phyloP scores from a whole-genome alignment of 2,113 vertebrate species.

The Peromyscus californicus region DNA sequence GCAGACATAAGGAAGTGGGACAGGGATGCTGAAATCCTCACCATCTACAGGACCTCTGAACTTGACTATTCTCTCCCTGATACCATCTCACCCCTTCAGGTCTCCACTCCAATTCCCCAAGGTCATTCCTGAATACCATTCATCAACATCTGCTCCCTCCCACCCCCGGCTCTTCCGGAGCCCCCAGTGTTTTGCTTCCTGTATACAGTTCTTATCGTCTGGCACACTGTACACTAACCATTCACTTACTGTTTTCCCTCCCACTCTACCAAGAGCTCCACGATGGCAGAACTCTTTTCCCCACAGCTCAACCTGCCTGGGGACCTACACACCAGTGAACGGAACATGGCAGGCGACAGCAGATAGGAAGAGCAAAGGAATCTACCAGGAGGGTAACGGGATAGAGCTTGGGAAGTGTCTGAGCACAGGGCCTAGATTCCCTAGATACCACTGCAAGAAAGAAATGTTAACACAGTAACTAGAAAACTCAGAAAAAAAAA shows the following conservation, averaged over 20 bases:
- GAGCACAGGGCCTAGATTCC: not conserved
- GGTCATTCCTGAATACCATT: not conserved
- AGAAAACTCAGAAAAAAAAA: constrained; percentile 40
- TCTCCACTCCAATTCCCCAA: not conserved
- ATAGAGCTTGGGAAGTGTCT: not conserved
- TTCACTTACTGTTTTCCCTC: not conserved
- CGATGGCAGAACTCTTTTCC: not conserved
- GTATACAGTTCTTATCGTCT: not conserved
- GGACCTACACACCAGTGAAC: not conserved
- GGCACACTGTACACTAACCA: not conserved
- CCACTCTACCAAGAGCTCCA: not conserved
- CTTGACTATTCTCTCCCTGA: not conserved
- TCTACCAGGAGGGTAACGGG: not conserved
- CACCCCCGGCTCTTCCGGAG: not conserved
- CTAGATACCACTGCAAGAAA: not conserved
- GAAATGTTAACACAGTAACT: not conserved
- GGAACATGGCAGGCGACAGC: accelerated
- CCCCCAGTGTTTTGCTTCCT: not conserved
- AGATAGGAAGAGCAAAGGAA: not conserved
- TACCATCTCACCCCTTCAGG: not conserved
- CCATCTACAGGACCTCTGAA: not conserved
- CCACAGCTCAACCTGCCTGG: not conserved
- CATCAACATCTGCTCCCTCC: not conserved
- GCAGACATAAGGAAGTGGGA: not conserved
- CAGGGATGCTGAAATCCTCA: not conserved